Evolutionary conservation across 2,113 vertebrate species (phyloP).

Genomic region (Coryphaenoides rupestris): DNA sequence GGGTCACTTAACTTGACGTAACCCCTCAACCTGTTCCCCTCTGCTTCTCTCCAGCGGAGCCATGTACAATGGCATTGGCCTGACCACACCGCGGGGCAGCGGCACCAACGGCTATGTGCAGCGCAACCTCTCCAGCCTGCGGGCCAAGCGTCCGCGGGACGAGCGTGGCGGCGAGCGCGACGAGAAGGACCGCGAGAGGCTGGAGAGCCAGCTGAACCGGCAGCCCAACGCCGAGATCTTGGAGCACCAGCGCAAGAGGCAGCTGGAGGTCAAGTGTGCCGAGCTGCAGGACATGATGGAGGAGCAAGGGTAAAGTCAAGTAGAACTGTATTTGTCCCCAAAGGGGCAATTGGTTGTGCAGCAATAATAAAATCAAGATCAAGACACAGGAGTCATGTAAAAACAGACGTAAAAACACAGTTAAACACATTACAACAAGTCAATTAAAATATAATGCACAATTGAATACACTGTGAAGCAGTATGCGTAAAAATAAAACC

Average conservation of each 20-base stretch:
- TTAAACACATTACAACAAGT: no score
- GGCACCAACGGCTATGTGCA: conserved; percentile 94
- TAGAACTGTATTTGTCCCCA: no score
- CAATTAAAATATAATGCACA: no score
- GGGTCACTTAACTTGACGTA: background rate
- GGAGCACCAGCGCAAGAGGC: conserved; percentile 90
- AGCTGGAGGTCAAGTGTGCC: conserved; percentile 90
- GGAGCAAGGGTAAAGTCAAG: conserved; percentile 91
- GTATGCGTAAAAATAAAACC: no score
- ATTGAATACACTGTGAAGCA: no score
- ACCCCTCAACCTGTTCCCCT: no score
- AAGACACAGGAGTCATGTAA: no score
- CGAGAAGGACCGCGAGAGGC: conserved; percentile 83
- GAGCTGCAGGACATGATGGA: conserved; percentile 96
- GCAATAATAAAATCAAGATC: no score
- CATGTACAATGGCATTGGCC: conserved; percentile 94
- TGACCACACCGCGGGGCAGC: conserved; percentile 88
- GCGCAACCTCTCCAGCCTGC: conserved; percentile 86
- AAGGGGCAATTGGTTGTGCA: no score
- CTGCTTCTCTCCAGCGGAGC: conserved; percentile 28
- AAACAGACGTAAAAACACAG: no score
- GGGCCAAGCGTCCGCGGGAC: conserved; percentile 82
- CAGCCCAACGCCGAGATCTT: conserved; percentile 91
- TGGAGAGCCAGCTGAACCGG: conserved; percentile 85
- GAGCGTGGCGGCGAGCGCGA: conserved; percentile 73